Conservation (phyloP, 1,140 invertebrate species). For the Drosophila erecta region DNA sequence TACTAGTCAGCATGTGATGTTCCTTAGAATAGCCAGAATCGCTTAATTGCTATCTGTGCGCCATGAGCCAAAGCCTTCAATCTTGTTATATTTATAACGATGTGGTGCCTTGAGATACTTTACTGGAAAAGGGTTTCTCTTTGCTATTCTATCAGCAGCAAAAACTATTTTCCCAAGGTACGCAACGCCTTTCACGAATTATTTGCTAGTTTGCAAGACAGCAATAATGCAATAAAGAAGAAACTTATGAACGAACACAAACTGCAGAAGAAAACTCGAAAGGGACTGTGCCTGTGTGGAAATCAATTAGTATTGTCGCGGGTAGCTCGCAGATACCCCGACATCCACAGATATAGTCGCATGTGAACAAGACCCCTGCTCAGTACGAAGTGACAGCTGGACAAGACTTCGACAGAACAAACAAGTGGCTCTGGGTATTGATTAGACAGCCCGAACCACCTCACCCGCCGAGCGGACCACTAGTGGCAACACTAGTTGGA, state of each 20-base stretch:
- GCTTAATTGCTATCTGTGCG: slow-evolving; percentile 37
- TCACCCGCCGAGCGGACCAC: not conserved
- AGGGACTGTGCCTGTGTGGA: slow-evolving; percentile 18
- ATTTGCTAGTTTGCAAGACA: slow-evolving; percentile 34
- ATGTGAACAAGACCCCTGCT: slow-evolving; percentile 5
- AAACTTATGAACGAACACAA: slow-evolving; percentile 33
- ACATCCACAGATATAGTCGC: slow-evolving; percentile 8
- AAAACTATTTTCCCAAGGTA: slow-evolving; percentile 1
- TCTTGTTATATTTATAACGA: slow-evolving; percentile 8
- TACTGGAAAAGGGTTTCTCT: not conserved
- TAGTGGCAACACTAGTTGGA: slow-evolving; percentile 26
- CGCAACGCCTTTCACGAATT: slow-evolving; percentile 11
- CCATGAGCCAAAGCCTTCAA: not conserved
- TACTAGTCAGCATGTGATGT: slow-evolving; percentile 39
- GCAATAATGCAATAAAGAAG: slow-evolving; percentile 8
- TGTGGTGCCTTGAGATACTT: not conserved
- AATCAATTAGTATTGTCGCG: slow-evolving; percentile 75
- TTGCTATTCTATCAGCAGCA: slow-evolving; percentile 1
- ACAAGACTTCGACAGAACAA: slow-evolving; percentile 50
- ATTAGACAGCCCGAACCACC: slow-evolving; percentile 44
- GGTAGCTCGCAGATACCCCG: slow-evolving; percentile 37
- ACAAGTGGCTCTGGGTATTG: slow-evolving; percentile 63
- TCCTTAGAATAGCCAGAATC: slow-evolving; percentile 18
- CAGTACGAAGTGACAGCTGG: slow-evolving; percentile 39
- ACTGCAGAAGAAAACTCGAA: slow-evolving; percentile 41